A percentile compares a stretch with the other conserved stretches of the same genome.
phyloP scores from a whole-genome alignment of 2,797 vertebrate species.

The Rhinella marina region DNA sequence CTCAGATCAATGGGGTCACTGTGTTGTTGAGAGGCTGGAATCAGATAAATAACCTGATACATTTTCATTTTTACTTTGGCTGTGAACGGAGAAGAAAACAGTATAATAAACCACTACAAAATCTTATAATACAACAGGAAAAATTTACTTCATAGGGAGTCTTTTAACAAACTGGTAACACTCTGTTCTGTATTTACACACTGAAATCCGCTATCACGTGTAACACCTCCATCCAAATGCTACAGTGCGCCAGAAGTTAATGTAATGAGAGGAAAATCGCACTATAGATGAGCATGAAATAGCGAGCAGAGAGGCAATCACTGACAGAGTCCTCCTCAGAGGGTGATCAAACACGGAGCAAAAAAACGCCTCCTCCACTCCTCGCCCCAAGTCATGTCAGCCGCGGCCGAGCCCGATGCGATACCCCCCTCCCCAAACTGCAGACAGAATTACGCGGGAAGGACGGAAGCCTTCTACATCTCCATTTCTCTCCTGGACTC shows the following conservation, averaged over 20 bases:
- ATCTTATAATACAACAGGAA: neutral
- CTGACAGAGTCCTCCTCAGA: constrained; percentile 36
- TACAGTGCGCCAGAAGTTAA: constrained; percentile 3
- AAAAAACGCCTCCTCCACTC: constrained; percentile 1
- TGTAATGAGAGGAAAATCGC: constrained; percentile 26
- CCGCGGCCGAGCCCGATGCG: too few species aligned
- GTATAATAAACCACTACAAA: neutral
- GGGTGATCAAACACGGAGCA: constrained; percentile 13
- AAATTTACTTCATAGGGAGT: neutral
- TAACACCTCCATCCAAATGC: constrained; percentile 20
- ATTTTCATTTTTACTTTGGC: neutral
- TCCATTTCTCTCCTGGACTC: constrained; percentile 1
- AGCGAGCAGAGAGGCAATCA: neutral
- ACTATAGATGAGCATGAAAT: constrained; percentile 17
- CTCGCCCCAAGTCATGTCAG: constrained; percentile 26
- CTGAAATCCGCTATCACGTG: neutral
- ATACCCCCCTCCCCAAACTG: neutral
- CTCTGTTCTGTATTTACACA: neutral
- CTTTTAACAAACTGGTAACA: neutral
- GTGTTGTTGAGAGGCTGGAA: too few species aligned
- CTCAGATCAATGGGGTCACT: too few species aligned
- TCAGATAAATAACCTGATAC: neutral
- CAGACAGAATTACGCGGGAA: neutral
- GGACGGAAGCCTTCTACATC: neutral
- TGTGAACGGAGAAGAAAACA: neutral